Conservation (phyloP, 2,888 invertebrate genomes). For the Drosophila nr. medialis region DNA sequence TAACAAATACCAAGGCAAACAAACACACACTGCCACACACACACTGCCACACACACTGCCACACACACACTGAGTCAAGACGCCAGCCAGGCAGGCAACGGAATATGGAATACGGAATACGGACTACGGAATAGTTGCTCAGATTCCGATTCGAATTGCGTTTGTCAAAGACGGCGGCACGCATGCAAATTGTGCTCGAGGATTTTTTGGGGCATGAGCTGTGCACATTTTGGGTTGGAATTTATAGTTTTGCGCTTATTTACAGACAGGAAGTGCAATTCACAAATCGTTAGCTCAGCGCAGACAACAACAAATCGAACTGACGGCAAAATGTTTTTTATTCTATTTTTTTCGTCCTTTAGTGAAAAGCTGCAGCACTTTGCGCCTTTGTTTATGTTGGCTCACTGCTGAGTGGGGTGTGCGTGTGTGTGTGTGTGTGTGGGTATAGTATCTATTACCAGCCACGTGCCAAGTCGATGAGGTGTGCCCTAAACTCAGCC, state of each 20-base stretch:
- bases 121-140: constrained; percentile 18
- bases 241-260: constrained; percentile 80
- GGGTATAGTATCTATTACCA: constrained; percentile 45
- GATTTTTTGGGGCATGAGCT: constrained; percentile 43
- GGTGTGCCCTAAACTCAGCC: constrained; percentile 20
- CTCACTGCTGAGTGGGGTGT: neutral
- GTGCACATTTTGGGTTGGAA: constrained; percentile 62
- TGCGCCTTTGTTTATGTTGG: constrained; percentile 45
- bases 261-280: constrained; percentile 80
- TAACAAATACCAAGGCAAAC: constrained; percentile 66
- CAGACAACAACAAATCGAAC: constrained; percentile 57
- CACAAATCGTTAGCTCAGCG: constrained; percentile 80
- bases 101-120: neutral
- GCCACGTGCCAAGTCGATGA: constrained; percentile 25
- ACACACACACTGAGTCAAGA: constrained; percentile 31
- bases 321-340: constrained; percentile 7
- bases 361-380: constrained; percentile 31
- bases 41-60: constrained; percentile 12
- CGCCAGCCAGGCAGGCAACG: constrained; percentile 55
- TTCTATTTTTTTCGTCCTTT: constrained; percentile 18
- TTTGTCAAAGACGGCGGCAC: constrained; percentile 47
- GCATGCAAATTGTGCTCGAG: constrained; percentile 74
- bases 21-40: constrained; percentile 15
- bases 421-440: neutral
- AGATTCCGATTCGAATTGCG: constrained; percentile 32